Conservation (phyloP, 1,140 invertebrate species). For the Meloidogyne floridensis region DNA sequence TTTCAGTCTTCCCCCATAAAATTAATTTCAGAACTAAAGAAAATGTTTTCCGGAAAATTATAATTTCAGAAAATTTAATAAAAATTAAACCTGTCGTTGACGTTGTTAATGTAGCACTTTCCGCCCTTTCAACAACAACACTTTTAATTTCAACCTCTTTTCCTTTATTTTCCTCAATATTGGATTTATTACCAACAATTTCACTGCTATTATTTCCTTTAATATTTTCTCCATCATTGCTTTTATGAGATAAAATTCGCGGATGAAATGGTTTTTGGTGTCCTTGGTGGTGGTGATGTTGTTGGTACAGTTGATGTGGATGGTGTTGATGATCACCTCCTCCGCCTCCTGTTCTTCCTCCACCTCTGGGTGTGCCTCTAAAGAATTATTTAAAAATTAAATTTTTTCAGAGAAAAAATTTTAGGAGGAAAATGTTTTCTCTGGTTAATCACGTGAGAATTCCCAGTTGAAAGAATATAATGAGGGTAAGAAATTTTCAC, state of each 20-base stretch:
- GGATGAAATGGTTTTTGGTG: neutral
- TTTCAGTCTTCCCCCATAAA: no score
- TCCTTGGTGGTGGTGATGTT: neutral
- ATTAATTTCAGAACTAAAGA: no score
- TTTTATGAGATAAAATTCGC: conserved; percentile 9
- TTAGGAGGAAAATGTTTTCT: no score
- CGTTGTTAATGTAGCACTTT: neutral
- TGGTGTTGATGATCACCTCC: neutral
- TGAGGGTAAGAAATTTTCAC: no score
- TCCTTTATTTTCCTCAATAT: neutral
- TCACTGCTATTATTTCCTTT: neutral
- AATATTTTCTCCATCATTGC: neutral
- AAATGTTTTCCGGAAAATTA: neutral
- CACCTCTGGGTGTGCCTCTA: neutral
- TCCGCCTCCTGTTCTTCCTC: neutral
- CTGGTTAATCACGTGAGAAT: no score
- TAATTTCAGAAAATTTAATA: neutral
- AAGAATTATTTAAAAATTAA: no score
- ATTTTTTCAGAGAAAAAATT: no score
- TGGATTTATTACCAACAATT: neutral
- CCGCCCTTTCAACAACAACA: neutral
- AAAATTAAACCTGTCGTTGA: neutral
- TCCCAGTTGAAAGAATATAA: no score
- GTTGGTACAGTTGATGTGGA: no score
- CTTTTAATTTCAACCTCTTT: no score